Evolutionary conservation across 2,888 invertebrate genomes (phyloP).

Genomic region (Elmis aenea): DNA sequence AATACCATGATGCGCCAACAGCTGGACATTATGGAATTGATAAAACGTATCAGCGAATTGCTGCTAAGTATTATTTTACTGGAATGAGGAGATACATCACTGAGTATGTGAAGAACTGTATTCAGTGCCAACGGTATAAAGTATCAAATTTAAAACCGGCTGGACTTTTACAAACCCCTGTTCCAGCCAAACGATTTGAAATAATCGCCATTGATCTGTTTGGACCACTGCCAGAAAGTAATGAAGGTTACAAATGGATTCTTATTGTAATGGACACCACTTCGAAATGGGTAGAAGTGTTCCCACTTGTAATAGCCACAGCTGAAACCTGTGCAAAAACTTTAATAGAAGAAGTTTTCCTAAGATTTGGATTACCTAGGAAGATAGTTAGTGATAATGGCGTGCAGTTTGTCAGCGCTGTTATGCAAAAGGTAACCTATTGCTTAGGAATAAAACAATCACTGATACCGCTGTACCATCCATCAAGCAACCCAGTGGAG

Average conservation of each 20-base stretch:
- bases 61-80: slow-evolving; percentile 26
- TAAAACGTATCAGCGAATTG: slow-evolving; percentile 12
- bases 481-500: slow-evolving; percentile 32
- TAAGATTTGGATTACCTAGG: slow-evolving; percentile 31
- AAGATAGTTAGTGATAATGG: slow-evolving; percentile 24
- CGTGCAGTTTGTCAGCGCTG: slow-evolving; percentile 21
- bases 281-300: slow-evolving; percentile 29
- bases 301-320: slow-evolving; percentile 22
- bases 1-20: slow-evolving; percentile 4
- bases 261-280: slow-evolving; percentile 26
- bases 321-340: slow-evolving; percentile 18
- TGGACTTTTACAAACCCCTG: slow-evolving; percentile 31
- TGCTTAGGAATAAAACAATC: slow-evolving; percentile 24
- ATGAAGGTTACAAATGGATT: slow-evolving; percentile 22
- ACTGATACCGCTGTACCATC: slow-evolving; percentile 31
- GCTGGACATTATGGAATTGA: no score
- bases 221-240: slow-evolving; percentile 12
- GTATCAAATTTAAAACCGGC: slow-evolving; percentile 33
- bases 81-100: slow-evolving; percentile 28
- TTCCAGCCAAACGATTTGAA: slow-evolving; percentile 26
- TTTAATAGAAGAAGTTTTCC: slow-evolving; percentile 34
- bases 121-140: slow-evolving; percentile 34
- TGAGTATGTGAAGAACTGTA: slow-evolving; percentile 27
- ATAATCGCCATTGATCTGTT: slow-evolving; percentile 34
- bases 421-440: slow-evolving; percentile 26